Conservation (phyloP, 2,797 vertebrate species). For the Gymnoscopelus braueri region DNA sequence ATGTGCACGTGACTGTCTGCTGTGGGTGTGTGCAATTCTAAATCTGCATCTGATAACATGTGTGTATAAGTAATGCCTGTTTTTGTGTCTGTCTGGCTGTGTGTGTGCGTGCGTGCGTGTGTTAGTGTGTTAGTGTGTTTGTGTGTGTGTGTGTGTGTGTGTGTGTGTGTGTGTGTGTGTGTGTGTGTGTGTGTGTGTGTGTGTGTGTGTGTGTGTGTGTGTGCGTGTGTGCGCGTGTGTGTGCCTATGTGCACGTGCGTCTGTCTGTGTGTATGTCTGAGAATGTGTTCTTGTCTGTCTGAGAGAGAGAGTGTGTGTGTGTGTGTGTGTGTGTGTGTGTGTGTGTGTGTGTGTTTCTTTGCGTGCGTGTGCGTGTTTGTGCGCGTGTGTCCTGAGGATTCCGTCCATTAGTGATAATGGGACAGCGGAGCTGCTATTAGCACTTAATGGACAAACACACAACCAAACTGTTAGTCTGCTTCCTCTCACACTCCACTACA, state of each 20-base stretch:
- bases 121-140: too few relatives aligned
- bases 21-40: background rate
- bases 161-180: too few relatives aligned
- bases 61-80: too few relatives aligned
- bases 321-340: constrained; percentile 12
- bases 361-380: constrained; percentile 38
- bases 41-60: too few relatives aligned
- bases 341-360: constrained; percentile 29
- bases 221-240: too few relatives aligned
- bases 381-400: constrained; percentile 63
- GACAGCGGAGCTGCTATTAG: constrained; percentile 73
- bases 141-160: background rate
- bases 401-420: constrained; percentile 79
- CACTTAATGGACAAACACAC: constrained; percentile 77
- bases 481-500: background rate
- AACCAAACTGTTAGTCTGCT: constrained; percentile 41
- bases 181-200: too few relatives aligned
- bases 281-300: background rate
- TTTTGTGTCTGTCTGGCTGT: too few relatives aligned
- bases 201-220: too few relatives aligned
- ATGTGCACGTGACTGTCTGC: background rate
- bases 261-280: constrained; percentile 1
- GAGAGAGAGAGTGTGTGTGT: background rate
- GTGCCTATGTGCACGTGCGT: too few relatives aligned
- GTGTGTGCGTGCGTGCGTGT: too few relatives aligned